A percentile compares a stretch with the other conserved stretches of the same genome.
phyloP scores from a whole-genome alignment of 2,113 vertebrate species.

The Ctenomys sociabilis region DNA sequence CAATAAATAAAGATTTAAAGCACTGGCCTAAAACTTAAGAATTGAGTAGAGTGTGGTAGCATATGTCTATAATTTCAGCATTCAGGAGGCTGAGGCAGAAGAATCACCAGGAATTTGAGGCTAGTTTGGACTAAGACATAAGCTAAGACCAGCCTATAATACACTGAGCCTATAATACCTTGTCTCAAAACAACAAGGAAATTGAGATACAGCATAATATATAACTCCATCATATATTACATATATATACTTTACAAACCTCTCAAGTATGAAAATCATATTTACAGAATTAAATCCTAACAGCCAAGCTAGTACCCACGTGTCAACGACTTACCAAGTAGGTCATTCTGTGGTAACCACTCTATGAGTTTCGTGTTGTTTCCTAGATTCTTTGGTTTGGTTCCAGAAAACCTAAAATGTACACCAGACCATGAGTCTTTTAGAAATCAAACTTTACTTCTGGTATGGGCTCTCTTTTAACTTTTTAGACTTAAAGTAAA shows the following conservation, averaged over 20 bases:
- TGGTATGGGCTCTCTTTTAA: not conserved
- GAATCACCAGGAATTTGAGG: not conserved
- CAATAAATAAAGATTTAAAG: not conserved
- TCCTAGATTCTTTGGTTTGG: conserved; percentile 94
- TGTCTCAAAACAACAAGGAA: not conserved
- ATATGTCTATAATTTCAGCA: not conserved
- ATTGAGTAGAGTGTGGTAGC: not conserved
- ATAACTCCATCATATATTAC: not conserved
- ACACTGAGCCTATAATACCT: not conserved
- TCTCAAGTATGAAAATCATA: not conserved
- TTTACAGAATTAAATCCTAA: not conserved
- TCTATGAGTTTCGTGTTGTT: conserved; percentile 98
- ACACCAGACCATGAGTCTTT: conserved; percentile 17
- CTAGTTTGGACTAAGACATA: not conserved
- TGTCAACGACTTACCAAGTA: conserved; percentile 90
- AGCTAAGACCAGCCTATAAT: not conserved
- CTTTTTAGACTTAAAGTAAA: not conserved
- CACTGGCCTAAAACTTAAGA: not conserved
- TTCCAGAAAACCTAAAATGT: conserved; percentile 94
- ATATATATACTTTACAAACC: not conserved
- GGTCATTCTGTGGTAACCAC: conserved; percentile 98
- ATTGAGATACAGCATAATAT: not conserved
- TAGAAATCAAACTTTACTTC: conserved; percentile 16
- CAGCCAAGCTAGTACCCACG: not conserved
- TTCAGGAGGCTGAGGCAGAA: not conserved